Evolutionary conservation across 2,113 vertebrate genomes (phyloP).

Genomic region (Ciconia stormi): DNA sequence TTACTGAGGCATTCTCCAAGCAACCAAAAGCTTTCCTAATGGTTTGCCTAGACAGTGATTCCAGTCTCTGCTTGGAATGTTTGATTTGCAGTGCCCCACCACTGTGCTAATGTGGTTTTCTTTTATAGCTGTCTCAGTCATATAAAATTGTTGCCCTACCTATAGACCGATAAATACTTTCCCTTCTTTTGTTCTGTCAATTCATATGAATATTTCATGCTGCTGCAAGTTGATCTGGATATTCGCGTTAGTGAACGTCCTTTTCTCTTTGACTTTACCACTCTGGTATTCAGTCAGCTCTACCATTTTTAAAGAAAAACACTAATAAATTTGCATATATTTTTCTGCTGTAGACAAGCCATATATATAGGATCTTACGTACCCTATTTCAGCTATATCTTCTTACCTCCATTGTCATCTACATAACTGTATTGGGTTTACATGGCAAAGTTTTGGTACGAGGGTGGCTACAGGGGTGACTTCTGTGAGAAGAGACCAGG

Average conservation of each 20-base stretch:
- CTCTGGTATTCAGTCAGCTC: not conserved
- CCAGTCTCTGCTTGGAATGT: not conserved
- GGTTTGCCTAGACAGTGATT: not conserved
- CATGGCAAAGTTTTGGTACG: not conserved
- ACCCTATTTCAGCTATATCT: not conserved
- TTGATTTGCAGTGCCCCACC: not conserved
- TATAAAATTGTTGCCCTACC: not conserved
- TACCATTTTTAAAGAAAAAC: not conserved
- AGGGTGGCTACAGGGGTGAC: not conserved
- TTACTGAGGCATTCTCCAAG: not conserved
- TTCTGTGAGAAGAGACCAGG: not conserved
- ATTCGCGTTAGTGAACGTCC: not conserved
- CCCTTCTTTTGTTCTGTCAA: not conserved
- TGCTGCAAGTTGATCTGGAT: not conserved
- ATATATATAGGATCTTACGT: not conserved
- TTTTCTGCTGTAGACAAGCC: not conserved
- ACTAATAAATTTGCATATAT: not conserved
- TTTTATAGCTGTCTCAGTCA: not conserved
- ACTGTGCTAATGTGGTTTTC: not conserved
- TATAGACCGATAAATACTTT: not conserved
- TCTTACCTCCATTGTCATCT: not conserved
- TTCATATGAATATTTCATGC: not conserved
- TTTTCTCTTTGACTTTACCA: not conserved
- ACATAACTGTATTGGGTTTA: not conserved
- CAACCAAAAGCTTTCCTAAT: constrained; percentile 13